Percentiles rank a stretch among this genome's conserved stretches.
These are phyloP conservation scores for Atrichornis clamosus DNA, from an alignment of 2,113 vertebrate genomes.

Conservation along the genomic window DNA sequence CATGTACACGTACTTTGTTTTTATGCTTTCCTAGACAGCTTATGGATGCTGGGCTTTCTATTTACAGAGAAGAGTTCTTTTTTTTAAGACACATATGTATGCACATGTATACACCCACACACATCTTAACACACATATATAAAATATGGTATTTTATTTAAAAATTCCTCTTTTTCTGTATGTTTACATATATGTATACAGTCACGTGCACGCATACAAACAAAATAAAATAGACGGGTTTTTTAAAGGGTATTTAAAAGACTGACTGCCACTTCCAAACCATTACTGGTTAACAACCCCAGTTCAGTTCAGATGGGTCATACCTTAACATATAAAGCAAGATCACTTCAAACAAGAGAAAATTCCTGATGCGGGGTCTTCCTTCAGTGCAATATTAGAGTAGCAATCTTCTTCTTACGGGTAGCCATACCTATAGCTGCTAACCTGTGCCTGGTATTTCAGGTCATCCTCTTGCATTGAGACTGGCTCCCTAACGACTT, in stretches of 20 bases:
- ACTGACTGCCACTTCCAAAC: not conserved
- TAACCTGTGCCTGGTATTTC: not conserved
- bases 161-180: not conserved
- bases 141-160: not conserved
- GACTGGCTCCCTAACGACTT: not conserved
- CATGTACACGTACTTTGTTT: not conserved
- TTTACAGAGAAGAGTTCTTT: not conserved
- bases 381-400: not conserved
- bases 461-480: not conserved
- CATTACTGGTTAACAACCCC: not conserved
- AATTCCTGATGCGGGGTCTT: not conserved
- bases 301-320: not conserved
- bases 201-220: accelerated
- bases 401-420: not conserved
- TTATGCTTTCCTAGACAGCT: not conserved
- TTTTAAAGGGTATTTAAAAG: not conserved
- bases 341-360: not conserved
- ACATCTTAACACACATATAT: not conserved
- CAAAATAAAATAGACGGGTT: not conserved
- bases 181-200: not conserved
- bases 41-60: not conserved
- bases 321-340: not conserved
- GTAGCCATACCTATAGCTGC: not conserved
- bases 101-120: not conserved
- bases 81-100: not conserved